Conservation (phyloP, 2,888 invertebrate species). For the Mactromeris polynyma region DNA sequence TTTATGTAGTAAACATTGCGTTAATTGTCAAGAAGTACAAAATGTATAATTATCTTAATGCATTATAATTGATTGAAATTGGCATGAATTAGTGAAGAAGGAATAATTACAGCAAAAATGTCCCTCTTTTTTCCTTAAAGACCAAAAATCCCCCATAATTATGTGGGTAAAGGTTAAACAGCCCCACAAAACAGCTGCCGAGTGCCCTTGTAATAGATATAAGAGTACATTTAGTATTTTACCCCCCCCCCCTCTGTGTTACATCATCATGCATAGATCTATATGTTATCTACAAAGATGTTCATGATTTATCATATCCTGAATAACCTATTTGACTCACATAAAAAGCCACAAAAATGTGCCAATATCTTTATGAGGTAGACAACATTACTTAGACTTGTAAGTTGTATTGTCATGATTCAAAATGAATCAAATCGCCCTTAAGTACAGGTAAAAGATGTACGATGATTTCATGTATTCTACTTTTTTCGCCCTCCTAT, state of each 20-base stretch:
- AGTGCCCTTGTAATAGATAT: no score
- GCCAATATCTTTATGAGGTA: not conserved
- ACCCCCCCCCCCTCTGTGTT: not conserved
- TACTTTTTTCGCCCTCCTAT: not conserved
- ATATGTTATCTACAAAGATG: not conserved
- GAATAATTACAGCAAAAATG: no score
- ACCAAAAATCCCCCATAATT: no score
- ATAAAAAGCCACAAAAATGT: not conserved
- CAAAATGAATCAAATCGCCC: not conserved
- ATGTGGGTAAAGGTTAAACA: no score
- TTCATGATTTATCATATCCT: not conserved
- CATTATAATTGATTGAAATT: no score
- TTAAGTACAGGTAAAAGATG: not conserved
- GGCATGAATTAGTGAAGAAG: no score
- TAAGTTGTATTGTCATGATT: not conserved
- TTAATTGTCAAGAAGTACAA: no score
- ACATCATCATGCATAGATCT: not conserved
- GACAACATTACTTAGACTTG: not conserved
- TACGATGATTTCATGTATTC: slow-evolving; percentile 1
- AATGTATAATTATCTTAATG: no score
- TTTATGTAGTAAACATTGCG: no score
- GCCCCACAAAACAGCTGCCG: no score
- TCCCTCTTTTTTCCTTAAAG: no score
- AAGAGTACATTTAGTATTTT: no score
- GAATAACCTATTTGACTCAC: slow-evolving; percentile 3